phyloP scores from a whole-genome alignment of 2,888 invertebrate species.

The Drosophila tanythrix region DNA sequence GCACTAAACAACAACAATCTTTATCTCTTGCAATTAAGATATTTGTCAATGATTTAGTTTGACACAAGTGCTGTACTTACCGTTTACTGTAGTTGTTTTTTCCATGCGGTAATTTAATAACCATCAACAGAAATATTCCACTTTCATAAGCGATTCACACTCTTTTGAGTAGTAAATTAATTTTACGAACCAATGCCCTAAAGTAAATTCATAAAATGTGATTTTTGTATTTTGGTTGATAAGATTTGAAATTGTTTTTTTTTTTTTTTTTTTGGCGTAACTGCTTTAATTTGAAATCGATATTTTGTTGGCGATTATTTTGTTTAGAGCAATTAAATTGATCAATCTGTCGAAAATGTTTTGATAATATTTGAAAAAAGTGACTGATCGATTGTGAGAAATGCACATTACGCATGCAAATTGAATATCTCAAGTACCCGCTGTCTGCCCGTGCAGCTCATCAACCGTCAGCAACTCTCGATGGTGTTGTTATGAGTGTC shows the following conservation, averaged over 20 bases:
- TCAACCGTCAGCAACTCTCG: slow-evolving; percentile 58
- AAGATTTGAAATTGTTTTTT: slow-evolving; percentile 12
- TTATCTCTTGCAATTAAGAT: not conserved
- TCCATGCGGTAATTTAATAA: not conserved
- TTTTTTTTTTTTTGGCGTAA: slow-evolving; percentile 11
- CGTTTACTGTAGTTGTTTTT: not conserved
- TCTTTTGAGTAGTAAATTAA: slow-evolving; percentile 5
- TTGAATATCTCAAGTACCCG: slow-evolving; percentile 12
- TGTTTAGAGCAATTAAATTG: not conserved
- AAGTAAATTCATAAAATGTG: not conserved
- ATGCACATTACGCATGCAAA: slow-evolving; percentile 50
- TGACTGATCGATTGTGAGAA: not conserved
- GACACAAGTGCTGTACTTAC: slow-evolving; percentile 16
- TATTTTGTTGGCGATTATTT: not conserved
- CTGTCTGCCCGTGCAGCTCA: slow-evolving; percentile 24
- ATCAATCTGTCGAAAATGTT: slow-evolving; percentile 5
- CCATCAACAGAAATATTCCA: slow-evolving; percentile 23
- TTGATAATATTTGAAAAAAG: slow-evolving; percentile 5
- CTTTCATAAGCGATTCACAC: slow-evolving; percentile 1
- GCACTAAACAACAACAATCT: not conserved
- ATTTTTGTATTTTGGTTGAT: slow-evolving; percentile 13
- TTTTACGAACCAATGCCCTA: slow-evolving; percentile 3
- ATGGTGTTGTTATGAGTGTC: slow-evolving; percentile 43
- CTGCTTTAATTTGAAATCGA: slow-evolving; percentile 1
- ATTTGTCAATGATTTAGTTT: not conserved